Percentiles rank a stretch among this genome's conserved stretches.
Evolutionary conservation across 2,888 invertebrate genomes (phyloP).

Genomic region (Adela reaumurella): DNA sequence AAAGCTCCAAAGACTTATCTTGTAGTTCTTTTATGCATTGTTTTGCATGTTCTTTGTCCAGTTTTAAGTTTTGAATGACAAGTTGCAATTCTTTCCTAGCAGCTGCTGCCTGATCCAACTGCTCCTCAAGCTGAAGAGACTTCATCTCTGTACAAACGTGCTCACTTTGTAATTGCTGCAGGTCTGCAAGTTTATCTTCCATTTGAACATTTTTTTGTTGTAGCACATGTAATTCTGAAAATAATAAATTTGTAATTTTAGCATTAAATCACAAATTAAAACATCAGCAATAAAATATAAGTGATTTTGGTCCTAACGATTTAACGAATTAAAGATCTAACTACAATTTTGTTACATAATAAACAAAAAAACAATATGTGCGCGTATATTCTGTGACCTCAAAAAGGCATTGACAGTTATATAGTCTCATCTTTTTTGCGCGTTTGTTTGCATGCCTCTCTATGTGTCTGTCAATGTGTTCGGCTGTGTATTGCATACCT

Average conservation of each 20-base stretch:
- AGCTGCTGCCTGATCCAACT: constrained; percentile 57
- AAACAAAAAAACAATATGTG: neutral
- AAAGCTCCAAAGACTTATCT: constrained; percentile 58
- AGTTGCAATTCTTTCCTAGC: constrained; percentile 46
- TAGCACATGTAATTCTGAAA: constrained; percentile 50
- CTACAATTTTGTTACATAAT: neutral
- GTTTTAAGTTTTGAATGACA: constrained; percentile 44
- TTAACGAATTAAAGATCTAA: neutral
- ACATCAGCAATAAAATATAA: neutral
- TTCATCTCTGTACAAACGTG: constrained; percentile 77
- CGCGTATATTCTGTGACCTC: too few relatives aligned
- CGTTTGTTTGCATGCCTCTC: too few relatives aligned
- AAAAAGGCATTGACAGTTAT: too few relatives aligned
- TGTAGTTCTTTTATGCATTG: constrained; percentile 54
- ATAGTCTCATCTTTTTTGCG: too few relatives aligned
- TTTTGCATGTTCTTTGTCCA: constrained; percentile 52
- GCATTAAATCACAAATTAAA: neutral
- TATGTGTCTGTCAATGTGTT: too few relatives aligned
- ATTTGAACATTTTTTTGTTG: constrained; percentile 62
- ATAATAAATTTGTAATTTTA: constrained; percentile 7
- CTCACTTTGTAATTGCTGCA: constrained; percentile 61
- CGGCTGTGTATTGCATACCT: too few relatives aligned
- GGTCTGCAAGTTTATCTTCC: constrained; percentile 58
- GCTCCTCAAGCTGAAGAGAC: constrained; percentile 75
- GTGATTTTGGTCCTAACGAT: too few relatives aligned